A percentile compares a stretch with the other conserved stretches of the same genome.
These are phyloP conservation scores for Leucophenga maculata DNA, from an alignment of 2,888 invertebrate species.

Conservation along the genomic window DNA sequence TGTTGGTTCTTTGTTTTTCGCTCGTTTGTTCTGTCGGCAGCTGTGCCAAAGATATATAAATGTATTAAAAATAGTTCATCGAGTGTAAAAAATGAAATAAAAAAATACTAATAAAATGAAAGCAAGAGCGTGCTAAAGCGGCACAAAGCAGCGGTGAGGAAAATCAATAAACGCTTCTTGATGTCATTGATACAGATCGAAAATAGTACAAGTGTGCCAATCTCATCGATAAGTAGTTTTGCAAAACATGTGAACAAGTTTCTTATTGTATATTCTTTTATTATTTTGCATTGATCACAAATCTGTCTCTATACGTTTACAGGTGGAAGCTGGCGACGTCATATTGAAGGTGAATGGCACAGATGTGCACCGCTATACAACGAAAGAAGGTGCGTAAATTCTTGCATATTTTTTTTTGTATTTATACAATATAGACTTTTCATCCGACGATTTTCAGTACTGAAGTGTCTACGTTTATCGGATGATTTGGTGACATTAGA, in stretches of 20 bases:
- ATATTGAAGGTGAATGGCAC: slow-evolving; percentile 94
- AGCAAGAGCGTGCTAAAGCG: slow-evolving; percentile 16
- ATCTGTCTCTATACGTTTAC: slow-evolving; percentile 51
- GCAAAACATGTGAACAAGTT: not conserved
- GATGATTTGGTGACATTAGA: slow-evolving; percentile 91
- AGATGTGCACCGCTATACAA: slow-evolving; percentile 92
- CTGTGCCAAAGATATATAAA: slow-evolving; percentile 21
- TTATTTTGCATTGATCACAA: slow-evolving; percentile 2
- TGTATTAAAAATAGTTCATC: slow-evolving; percentile 57
- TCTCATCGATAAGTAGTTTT: not conserved
- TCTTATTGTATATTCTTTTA: not conserved
- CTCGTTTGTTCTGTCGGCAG: slow-evolving; percentile 1
- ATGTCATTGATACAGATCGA: slow-evolving; percentile 29
- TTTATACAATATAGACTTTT: slow-evolving; percentile 7
- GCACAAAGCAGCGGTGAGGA: slow-evolving; percentile 23
- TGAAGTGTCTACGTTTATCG: slow-evolving; percentile 93
- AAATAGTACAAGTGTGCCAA: slow-evolving; percentile 7
- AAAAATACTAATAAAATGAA: slow-evolving; percentile 25
- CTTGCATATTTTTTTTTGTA: not conserved
- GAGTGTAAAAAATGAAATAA: slow-evolving; percentile 45
- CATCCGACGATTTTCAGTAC: slow-evolving; percentile 76
- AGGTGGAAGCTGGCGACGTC: slow-evolving; percentile 95
- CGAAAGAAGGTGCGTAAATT: slow-evolving; percentile 84
- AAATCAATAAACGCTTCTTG: slow-evolving; percentile 47
- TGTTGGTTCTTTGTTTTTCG: not conserved